phyloP scores from a whole-genome alignment of 1,140 invertebrate genomes.

The Microvelia longipes region DNA sequence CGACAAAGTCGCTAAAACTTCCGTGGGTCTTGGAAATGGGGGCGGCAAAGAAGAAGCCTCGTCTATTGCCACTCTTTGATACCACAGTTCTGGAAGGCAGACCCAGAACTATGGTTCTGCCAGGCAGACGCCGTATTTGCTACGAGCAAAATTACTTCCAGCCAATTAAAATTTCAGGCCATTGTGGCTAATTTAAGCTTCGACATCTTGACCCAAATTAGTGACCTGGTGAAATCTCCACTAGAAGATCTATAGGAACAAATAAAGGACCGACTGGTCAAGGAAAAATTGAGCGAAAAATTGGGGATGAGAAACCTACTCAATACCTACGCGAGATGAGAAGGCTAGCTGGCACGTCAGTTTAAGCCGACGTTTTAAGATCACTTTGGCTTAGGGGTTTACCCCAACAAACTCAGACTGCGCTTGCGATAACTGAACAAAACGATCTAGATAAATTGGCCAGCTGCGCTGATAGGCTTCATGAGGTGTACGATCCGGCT shows the following conservation, averaged over 20 bases:
- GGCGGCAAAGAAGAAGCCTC: too few relatives aligned
- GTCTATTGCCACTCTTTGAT: too few relatives aligned
- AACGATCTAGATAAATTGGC: conserved; percentile 4
- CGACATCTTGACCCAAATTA: too few relatives aligned
- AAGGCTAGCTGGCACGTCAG: conserved; percentile 16
- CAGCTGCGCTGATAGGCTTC: neutral
- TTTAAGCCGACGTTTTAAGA: conserved; percentile 24
- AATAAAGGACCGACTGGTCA: too few relatives aligned
- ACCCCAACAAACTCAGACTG: neutral
- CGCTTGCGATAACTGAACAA: neutral
- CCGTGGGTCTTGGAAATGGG: too few relatives aligned
- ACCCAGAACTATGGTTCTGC: conserved; percentile 22
- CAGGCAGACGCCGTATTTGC: conserved; percentile 19
- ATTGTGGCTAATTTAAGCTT: too few relatives aligned
- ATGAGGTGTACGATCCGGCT: neutral
- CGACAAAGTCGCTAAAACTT: too few relatives aligned
- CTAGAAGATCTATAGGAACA: too few relatives aligned
- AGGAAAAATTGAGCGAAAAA: too few relatives aligned
- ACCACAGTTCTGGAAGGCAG: conserved; percentile 20
- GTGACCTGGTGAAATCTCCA: too few relatives aligned
- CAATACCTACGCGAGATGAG: conserved; percentile 23
- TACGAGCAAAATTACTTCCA: conserved; percentile 10
- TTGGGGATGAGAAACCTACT: conserved; percentile 24
- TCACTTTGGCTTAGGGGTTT: conserved; percentile 1
- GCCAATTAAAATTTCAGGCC: conserved; percentile 20